Percentiles rank a stretch among this genome's conserved stretches.
Conservation (phyloP, 2,797 vertebrate species). For the Manis crassicaudata region DNA sequence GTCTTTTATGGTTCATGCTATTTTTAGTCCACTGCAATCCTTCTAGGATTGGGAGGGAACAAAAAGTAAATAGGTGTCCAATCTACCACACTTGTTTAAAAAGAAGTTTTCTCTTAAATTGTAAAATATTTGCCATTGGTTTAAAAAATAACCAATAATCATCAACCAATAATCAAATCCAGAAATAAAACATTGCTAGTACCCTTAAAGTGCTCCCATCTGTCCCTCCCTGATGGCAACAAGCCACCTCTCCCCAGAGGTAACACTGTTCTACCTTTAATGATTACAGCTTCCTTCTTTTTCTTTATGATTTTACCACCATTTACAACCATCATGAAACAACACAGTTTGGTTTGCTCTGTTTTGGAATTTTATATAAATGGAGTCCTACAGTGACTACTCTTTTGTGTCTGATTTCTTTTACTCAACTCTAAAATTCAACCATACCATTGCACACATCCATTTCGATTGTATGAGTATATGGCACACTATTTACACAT, state of each 20-base stretch:
- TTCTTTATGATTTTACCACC: background rate
- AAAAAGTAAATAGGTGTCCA: background rate
- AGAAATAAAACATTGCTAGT: constrained; percentile 1
- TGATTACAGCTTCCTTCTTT: background rate
- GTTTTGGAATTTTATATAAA: background rate
- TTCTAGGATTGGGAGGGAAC: background rate
- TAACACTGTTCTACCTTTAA: background rate
- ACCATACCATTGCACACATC: background rate
- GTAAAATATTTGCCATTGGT: background rate
- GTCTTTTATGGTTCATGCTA: background rate
- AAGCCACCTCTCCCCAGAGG: background rate
- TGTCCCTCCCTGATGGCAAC: background rate
- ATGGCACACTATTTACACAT: background rate
- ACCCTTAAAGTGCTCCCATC: background rate
- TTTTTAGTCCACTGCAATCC: background rate
- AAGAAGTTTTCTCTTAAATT: constrained; percentile 28
- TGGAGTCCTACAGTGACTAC: background rate
- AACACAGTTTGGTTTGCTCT: background rate
- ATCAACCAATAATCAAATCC: background rate
- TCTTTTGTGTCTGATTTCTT: background rate
- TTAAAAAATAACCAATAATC: background rate
- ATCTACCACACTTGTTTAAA: background rate
- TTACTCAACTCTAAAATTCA: background rate
- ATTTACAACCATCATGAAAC: background rate
- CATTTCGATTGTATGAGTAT: background rate